Percentiles rank a stretch among this genome's conserved stretches.
These are phyloP conservation scores for Eulemur mongoz DNA, from an alignment of 2,797 vertebrate species.

Conservation along the genomic window DNA sequence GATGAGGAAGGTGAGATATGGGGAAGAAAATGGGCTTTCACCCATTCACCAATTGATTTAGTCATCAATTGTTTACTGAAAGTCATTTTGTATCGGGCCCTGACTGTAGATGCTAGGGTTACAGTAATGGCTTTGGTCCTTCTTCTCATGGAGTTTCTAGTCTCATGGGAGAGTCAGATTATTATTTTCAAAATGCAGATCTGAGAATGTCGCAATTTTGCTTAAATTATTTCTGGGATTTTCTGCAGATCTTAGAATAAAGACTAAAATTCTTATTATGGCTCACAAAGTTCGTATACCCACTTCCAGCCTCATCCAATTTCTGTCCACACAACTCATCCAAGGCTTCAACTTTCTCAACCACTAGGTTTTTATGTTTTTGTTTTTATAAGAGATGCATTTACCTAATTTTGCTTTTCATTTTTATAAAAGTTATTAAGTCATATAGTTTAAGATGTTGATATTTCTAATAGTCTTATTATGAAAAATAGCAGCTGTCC, in stretches of 20 bases:
- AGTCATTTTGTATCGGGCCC: not conserved
- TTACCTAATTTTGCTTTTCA: not conserved
- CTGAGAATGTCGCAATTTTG: not conserved
- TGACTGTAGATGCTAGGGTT: not conserved
- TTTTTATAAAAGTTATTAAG: not conserved
- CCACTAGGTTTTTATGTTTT: not conserved
- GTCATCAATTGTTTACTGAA: not conserved
- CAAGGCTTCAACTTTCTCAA: not conserved
- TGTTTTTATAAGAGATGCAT: not conserved
- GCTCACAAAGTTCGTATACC: not conserved
- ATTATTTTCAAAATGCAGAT: constrained; percentile 40
- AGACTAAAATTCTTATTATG: not conserved
- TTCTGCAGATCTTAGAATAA: constrained; percentile 41
- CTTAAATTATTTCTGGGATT: constrained; percentile 29
- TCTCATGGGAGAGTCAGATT: not conserved
- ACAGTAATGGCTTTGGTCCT: not conserved
- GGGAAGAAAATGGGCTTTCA: not conserved
- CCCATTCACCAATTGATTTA: not conserved
- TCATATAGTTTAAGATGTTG: not conserved
- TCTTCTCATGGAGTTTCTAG: not conserved
- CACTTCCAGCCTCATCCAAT: not conserved
- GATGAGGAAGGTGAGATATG: not conserved
- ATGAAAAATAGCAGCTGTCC: not conserved
- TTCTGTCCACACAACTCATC: not conserved
- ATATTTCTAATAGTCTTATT: not conserved